Evolutionary conservation across 2,888 invertebrate species (phyloP), one percentile per base, ranked within the genome.

Genomic region (Idaea biselata): DNA sequence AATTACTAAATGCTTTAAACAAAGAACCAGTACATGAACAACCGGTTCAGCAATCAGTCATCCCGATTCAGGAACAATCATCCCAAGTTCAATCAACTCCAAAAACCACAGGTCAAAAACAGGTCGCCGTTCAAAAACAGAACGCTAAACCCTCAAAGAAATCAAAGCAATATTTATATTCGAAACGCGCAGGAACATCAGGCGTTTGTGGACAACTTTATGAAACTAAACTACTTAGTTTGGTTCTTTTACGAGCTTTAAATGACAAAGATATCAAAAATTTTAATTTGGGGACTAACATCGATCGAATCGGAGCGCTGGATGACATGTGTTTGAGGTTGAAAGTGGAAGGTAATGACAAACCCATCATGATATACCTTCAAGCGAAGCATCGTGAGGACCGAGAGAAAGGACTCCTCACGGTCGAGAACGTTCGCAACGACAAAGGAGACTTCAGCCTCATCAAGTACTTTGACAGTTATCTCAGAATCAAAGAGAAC

Each of bases 341-440:
- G 56, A 62, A 72, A 65, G 61, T 76, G 18, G 68, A 61, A 57
- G 61, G 61, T 55, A 55, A 66, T 18, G 18, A 63, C 8, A 69
- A 69, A 62, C 64, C 75, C 4, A 65, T 76, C 16, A 60, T 76
- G n/a, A 68, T 79, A 58, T 80, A 78, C 56, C 69, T 76, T 5
- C 81, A 81, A 73, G 77, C 80, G 0, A 81, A 81, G 62, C 81
- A 81, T 33, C 69, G 71, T 63, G 78, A 79, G 66, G 71, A 78
- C 56, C 67, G 70, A 5, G 71, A 76, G 14, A 78, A 74, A 55
- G 71, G 72, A 6, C 76, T 67, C 65, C 68, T 80, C 16, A 73
- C 74, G 7, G 73, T 75, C 8, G 63, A 72, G 55, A 74, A 77
- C 60, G 67, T 81, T 5, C 65, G 67, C 17, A 73, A 71, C 57